phyloP scores from a whole-genome alignment of 1,140 invertebrate genomes.

The Drosophila insularis region DNA sequence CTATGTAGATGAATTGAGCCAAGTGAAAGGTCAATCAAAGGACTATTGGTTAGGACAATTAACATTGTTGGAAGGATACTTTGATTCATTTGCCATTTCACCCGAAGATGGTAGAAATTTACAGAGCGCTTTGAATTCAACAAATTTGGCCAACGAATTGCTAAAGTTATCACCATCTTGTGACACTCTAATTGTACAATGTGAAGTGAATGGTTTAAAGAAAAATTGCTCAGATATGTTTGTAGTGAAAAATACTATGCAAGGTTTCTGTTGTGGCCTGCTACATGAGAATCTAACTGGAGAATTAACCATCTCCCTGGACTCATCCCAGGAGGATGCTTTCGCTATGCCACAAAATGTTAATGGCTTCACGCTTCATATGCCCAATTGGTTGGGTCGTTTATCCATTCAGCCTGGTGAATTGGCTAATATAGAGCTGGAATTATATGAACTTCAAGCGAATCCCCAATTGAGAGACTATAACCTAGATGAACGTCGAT shows the following conservation, averaged over 20 bases:
- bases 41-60: constrained; percentile 32
- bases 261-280: constrained; percentile 50
- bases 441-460: constrained; percentile 29
- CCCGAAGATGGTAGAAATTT: constrained; percentile 8
- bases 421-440: constrained; percentile 30
- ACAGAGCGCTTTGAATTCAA: neutral
- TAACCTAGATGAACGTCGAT: constrained; percentile 17
- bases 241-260: neutral
- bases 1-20: constrained; percentile 21
- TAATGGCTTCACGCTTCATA: constrained; percentile 42
- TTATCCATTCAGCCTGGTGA: constrained; percentile 31
- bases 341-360: constrained; percentile 24
- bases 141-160: constrained; percentile 32
- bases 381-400: constrained; percentile 42
- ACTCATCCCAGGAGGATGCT: constrained; percentile 48
- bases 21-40: neutral
- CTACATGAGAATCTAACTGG: constrained; percentile 9
- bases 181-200: constrained; percentile 34
- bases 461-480: constrained; percentile 24
- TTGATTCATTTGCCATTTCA: constrained; percentile 21
- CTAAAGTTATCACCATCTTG: constrained; percentile 45
- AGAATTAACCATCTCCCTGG: constrained; percentile 33
- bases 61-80: constrained; percentile 29
- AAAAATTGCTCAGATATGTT: constrained; percentile 50
- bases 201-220: constrained; percentile 17